Conservation (phyloP, 2,113 vertebrate species). For the Megalops atlanticus region DNA sequence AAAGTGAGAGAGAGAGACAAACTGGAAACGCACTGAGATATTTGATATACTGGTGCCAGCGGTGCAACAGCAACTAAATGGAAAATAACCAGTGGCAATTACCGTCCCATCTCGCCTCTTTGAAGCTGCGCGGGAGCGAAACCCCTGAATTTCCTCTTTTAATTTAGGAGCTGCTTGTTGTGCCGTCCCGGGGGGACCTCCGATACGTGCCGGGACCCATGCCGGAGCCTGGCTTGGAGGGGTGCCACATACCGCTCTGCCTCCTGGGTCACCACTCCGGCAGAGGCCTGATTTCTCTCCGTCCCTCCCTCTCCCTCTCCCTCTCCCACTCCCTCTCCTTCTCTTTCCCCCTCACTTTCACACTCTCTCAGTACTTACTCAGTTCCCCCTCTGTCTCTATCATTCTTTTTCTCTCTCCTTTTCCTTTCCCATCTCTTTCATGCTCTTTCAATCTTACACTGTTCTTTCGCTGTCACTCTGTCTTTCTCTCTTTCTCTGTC, state of each 20-base stretch:
- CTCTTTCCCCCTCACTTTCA: not conserved
- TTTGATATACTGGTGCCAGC: constrained; percentile 40
- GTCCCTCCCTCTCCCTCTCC: not conserved
- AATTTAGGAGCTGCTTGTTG: constrained; percentile 45
- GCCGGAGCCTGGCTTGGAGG: constrained; percentile 39
- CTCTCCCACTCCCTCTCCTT: not conserved
- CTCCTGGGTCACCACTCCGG: constrained; percentile 15
- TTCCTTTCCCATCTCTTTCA: not conserved
- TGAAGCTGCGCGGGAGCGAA: constrained; percentile 50
- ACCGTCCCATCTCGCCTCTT: constrained; percentile 45
- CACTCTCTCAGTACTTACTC: not conserved
- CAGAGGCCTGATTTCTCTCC: not conserved
- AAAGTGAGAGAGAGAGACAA: not conserved
- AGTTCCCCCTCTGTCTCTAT: not conserved
- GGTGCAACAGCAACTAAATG: constrained; percentile 43
- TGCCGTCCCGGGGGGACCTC: constrained; percentile 40
- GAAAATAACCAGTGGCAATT: constrained; percentile 48
- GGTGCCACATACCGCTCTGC: constrained; percentile 43
- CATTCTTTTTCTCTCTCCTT: not conserved
- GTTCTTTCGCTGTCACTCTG: not conserved
- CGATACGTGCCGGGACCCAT: constrained; percentile 54
- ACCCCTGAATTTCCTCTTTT: constrained; percentile 50
- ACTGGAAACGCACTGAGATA: constrained; percentile 21
- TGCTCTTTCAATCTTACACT: not conserved
- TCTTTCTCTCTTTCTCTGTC: not conserved